Evolutionary conservation across 2,113 vertebrate species (phyloP), one percentile per base, ranked within the genome.

Genomic region (Leuciscus idus): DNA sequence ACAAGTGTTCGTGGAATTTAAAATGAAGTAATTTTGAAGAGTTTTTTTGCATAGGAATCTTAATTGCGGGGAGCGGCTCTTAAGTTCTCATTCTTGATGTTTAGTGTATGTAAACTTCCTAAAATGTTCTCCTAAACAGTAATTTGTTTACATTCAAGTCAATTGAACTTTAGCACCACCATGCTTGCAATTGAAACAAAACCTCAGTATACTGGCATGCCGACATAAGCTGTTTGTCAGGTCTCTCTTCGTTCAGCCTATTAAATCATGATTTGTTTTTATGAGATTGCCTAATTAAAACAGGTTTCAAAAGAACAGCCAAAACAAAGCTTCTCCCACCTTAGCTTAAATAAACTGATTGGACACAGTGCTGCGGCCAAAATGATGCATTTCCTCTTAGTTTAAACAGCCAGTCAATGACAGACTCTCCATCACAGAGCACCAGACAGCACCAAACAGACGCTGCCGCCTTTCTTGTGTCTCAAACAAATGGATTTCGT

Each of bases 381-480:
- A 88, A 64, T 86, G 83, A 85, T 89, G 90, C 76, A 85, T 88
- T 88, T 86, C 66, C 74, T 78, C 68, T 76, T 39, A 80, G 82
- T 84, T 84, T 81, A 89, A 90, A 88, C 83, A 87, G 48, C 81
- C 84, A 72, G 78, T 80, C 84, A 88, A 70, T 86, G 81, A 84
- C 76, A 85, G 79, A 66, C 78, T 59, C 87, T 88, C 87, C 75
- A 88, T 87, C 86, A 86, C 30, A 17, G 1, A 9, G 30, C 43
- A 73, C 75, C 74, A 33, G 33, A 83, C 46, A 50, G 64, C 82
- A 46, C 59, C 78, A 82, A 82, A 81, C 88, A 81, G 57, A 26
- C 82, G 52, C 75, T 74, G 87, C 39, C 15, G 55, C 39, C 73
- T 83, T 86, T 89, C 84, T 87, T 83, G 80, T 81, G 82, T 78